Evolutionary conservation across 2,888 invertebrate species (phyloP).

Genomic region (Hydraecia micacea): DNA sequence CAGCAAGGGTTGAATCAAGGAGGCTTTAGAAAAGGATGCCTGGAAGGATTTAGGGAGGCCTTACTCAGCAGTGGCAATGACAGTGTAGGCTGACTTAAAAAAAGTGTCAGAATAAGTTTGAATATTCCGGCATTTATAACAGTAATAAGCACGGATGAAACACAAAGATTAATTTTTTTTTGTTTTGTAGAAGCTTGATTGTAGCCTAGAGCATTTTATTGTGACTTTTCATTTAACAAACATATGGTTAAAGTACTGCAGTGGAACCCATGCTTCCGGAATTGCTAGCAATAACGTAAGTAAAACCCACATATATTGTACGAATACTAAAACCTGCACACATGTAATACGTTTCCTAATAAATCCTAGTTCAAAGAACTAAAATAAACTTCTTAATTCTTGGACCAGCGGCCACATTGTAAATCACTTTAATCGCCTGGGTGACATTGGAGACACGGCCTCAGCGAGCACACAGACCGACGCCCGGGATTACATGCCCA

Average conservation of each 20-base stretch:
- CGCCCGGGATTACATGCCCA: conserved; percentile 63
- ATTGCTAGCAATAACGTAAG: neutral
- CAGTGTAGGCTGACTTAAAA: neutral
- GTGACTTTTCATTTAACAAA: neutral
- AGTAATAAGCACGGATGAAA: neutral
- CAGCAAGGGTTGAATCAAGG: neutral
- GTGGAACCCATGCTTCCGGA: neutral
- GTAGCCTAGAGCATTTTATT: neutral
- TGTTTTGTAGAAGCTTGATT: neutral
- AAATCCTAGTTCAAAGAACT: conserved; percentile 59
- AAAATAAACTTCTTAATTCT: conserved; percentile 66
- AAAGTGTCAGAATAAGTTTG: neutral
- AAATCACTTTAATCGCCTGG: conserved; percentile 74
- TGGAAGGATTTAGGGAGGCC: neutral
- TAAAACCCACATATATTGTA: conserved; percentile 16
- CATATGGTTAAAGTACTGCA: neutral
- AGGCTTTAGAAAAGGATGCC: neutral
- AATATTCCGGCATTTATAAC: neutral
- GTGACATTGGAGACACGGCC: conserved; percentile 67
- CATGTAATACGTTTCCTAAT: conserved; percentile 39
- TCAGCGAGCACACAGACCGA: conserved; percentile 63
- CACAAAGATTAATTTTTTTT: neutral
- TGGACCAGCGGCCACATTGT: conserved; percentile 68
- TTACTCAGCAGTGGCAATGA: neutral
- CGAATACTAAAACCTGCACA: conserved; percentile 27